phyloP scores from a whole-genome alignment of 2,888 invertebrate genomes.

The Acheta domesticus region DNA sequence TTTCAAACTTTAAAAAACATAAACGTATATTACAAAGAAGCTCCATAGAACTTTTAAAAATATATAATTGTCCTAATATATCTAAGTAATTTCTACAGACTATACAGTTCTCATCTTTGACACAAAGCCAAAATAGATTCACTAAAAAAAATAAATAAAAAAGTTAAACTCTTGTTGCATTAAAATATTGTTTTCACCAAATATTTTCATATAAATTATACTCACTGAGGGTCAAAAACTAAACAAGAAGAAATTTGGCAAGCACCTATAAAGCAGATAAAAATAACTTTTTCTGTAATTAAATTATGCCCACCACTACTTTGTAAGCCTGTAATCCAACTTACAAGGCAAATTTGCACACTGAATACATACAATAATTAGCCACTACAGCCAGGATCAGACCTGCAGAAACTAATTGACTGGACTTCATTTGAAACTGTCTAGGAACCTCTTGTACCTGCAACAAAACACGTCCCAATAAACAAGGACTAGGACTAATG shows the following conservation, averaged over 20 bases:
- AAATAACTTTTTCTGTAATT: background rate
- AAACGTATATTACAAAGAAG: no score
- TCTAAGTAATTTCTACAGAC: no score
- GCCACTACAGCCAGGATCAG: background rate
- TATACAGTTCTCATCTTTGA: no score
- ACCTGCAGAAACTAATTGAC: constrained; percentile 9
- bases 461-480: background rate
- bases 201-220: background rate
- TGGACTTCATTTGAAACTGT: background rate
- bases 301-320: background rate
- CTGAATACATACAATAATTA: background rate
- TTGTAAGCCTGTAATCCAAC: background rate
- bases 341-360: background rate
- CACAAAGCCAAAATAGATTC: no score
- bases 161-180: no score
- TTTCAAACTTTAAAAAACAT: no score
- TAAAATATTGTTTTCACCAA: no score
- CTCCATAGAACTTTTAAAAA: no score
- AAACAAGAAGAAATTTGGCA: no score
- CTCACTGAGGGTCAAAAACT: background rate
- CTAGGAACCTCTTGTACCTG: background rate
- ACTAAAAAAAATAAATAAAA: no score
- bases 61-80: no score
- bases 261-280: background rate
- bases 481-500: no score